Base-by-base conservation (phyloP, 2,113 vertebrate species). In the Ascaphus truei region DNA sequence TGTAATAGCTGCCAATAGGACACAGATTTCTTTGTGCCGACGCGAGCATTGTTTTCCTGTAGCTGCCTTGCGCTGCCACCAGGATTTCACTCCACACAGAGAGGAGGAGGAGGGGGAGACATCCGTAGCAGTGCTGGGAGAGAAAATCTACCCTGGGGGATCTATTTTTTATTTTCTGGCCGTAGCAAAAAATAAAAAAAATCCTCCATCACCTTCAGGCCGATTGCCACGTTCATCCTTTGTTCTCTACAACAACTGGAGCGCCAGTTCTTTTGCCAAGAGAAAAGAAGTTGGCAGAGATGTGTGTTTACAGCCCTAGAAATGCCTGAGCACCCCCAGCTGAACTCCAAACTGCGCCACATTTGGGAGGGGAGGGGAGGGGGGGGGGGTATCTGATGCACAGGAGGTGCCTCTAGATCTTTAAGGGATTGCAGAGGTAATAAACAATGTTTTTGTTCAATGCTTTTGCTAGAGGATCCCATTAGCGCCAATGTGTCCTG, bases 1-100 rank as follows among this genome's bases (percentile, higher is more conserved):
- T 84, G 85, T 86, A 82, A 79, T 84, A 83, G 88, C 87, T 85
- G 87, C 85, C 86, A 84, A 86, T 81, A 81, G 52, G 67, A 84
- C 82, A 77, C 77, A 52, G 43, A 75, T 80, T 77, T 77, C 77
- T 79, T 77, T 77, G 80, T 85, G 81, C 80, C 69, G 73, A 83
- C 73, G 81, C 71, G 78, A 60, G 74, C 68, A 47, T 60, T 68
- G 47, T 65, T 27, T 55, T 39, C 37, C n/a, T 20, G 33, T 53
- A 71, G 52, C 51, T 73, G 77, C 79, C 72, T 63, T 77, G 73
- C 72, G 57, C 67, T 62, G 64, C 69, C 63, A 7, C 4, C 7
- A 77, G 71, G 65, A 53, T 41, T 76, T 64, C 53, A 65, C 33
- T 68, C 50, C 13, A 31, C 25, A 56, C 33, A 60, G 60, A 62